phyloP scores from a whole-genome alignment of 2,888 invertebrate species.

The Mythimna albipuncta region DNA sequence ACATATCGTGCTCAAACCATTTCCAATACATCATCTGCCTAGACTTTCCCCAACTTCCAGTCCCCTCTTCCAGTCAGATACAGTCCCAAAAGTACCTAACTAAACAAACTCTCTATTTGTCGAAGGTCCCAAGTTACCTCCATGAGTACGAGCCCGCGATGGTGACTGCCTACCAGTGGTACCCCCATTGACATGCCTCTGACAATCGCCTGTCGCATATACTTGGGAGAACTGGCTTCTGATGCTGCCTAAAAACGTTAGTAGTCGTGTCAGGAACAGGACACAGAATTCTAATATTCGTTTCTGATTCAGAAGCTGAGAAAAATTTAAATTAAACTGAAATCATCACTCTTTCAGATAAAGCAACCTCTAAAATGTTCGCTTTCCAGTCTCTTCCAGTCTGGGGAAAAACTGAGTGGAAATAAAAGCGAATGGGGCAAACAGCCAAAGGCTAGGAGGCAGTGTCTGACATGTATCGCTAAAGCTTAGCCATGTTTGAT shows the following conservation, averaged over 20 bases:
- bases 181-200: constrained; percentile 42
- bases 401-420: too few species aligned
- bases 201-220: constrained; percentile 26
- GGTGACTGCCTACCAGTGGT: constrained; percentile 43
- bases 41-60: too few species aligned
- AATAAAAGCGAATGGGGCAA: too few species aligned
- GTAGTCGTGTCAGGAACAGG: not conserved
- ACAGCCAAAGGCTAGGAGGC: not conserved
- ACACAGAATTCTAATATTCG: not conserved
- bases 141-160: constrained; percentile 37
- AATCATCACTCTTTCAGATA: too few species aligned
- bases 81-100: constrained; percentile 11
- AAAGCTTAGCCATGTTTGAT: too few species aligned
- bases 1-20: too few species aligned
- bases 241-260: not conserved
- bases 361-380: too few species aligned
- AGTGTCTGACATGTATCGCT: not conserved
- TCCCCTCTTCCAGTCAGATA: not conserved
- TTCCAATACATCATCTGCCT: too few species aligned
- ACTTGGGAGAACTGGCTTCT: not conserved
- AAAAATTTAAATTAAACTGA: too few species aligned
- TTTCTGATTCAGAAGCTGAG: too few species aligned
- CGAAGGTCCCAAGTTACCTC: constrained; percentile 39
- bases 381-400: too few species aligned
- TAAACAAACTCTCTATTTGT: constrained; percentile 24